phyloP scores from a whole-genome alignment of 2,797 vertebrate species.

The Rhinogobio ventralis region DNA sequence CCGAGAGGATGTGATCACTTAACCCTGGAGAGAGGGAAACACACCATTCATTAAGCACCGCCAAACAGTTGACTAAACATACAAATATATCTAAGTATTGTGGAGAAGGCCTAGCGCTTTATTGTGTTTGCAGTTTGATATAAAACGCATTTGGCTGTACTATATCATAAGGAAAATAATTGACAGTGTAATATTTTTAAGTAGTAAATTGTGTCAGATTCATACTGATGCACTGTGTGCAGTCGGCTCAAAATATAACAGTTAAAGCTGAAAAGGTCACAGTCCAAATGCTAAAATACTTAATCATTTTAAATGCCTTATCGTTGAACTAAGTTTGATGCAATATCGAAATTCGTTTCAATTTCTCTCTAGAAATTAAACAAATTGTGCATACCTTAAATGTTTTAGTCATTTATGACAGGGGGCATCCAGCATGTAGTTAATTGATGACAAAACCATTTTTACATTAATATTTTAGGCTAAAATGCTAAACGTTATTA shows the following conservation, averaged over 20 bases:
- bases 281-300: neutral
- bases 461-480: neutral
- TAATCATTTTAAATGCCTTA: neutral
- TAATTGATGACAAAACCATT: neutral
- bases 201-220: neutral
- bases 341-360: slow-evolving; percentile 21
- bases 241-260: neutral
- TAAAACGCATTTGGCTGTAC: neutral
- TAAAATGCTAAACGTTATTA: neutral
- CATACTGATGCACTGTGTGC: neutral
- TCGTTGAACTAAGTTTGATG: neutral
- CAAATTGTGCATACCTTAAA: neutral
- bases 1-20: slow-evolving; percentile 60
- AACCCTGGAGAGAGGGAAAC: slow-evolving; percentile 47
- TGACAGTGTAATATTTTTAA: neutral
- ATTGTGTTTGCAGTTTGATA: neutral
- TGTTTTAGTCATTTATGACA: neutral
- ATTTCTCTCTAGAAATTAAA: neutral
- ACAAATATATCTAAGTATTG: slow-evolving; percentile 28
- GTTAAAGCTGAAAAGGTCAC: neutral
- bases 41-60: slow-evolving; percentile 48
- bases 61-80: slow-evolving; percentile 40
- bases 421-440: neutral
- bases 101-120: neutral
- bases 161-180: neutral